phyloP scores from a whole-genome alignment of 2,113 vertebrate species.

The Aldabrachelys gigantea region DNA sequence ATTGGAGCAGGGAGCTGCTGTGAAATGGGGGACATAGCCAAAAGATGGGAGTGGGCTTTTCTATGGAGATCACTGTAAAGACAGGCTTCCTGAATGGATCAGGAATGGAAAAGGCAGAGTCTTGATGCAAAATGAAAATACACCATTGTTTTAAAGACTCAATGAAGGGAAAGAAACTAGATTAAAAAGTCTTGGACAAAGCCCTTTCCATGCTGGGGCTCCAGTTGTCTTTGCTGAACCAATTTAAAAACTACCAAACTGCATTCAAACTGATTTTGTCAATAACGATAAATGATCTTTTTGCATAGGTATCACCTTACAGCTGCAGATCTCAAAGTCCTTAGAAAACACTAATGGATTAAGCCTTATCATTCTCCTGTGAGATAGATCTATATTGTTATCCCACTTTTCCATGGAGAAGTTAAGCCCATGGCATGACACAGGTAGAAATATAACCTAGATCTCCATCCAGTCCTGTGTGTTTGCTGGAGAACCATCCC shows the following conservation, averaged over 20 bases:
- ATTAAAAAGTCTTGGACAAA: background rate
- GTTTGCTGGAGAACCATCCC: background rate
- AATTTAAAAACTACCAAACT: background rate
- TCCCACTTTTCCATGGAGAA: background rate
- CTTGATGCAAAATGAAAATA: background rate
- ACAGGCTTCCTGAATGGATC: background rate
- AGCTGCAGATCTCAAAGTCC: background rate
- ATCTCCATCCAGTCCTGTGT: background rate
- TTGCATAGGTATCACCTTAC: background rate
- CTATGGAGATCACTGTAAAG: background rate
- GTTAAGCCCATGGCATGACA: accelerated
- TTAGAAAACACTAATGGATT: background rate
- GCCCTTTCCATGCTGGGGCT: background rate
- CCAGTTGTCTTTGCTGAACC: background rate
- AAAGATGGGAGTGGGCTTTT: background rate
- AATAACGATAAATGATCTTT: background rate
- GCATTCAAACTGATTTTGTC: background rate
- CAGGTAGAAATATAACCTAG: background rate
- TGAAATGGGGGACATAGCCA: accelerated
- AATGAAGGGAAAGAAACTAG: background rate
- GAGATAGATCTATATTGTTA: background rate
- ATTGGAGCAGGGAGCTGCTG: background rate
- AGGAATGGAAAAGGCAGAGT: background rate
- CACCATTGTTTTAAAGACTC: background rate
- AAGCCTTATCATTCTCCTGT: accelerated